Evolutionary conservation across 1,140 invertebrate genomes (phyloP).

Genomic region (Drosophila yakuba): DNA sequence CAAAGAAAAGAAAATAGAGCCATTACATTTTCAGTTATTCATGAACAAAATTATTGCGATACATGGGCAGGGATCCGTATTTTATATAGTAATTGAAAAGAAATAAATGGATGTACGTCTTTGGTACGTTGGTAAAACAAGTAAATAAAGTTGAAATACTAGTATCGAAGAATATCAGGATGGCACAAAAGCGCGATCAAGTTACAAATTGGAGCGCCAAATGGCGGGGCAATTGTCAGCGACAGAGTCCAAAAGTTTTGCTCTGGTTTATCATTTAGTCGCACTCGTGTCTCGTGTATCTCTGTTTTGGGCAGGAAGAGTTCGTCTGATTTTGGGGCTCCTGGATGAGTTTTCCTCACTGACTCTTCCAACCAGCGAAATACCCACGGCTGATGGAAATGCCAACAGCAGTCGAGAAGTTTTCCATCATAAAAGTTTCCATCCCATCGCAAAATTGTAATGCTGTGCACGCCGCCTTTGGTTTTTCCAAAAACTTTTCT

Average conservation of each 20-base stretch:
- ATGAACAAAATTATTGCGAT: background rate
- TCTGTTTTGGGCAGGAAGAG: constrained; percentile 24
- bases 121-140: background rate
- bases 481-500: constrained; percentile 38
- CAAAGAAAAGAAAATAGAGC: background rate
- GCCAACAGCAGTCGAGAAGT: constrained; percentile 45
- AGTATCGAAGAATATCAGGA: background rate
- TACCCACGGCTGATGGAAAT: constrained; percentile 37
- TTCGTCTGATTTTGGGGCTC: constrained; percentile 19
- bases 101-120: no score
- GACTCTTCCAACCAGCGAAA: constrained; percentile 10
- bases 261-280: constrained; percentile 13
- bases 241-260: constrained; percentile 23
- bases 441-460: constrained; percentile 53
- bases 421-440: constrained; percentile 51
- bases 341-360: background rate
- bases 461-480: constrained; percentile 51
- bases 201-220: constrained; percentile 37
- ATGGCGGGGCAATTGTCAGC: constrained; percentile 35
- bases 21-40: constrained; percentile 3
- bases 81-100: no score
- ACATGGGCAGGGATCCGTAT: no score
- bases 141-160: background rate
- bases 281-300: constrained; percentile 1
- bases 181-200: constrained; percentile 34